These are phyloP conservation scores for Harpagus bidentatus DNA, from an alignment of 2,113 vertebrate genomes.

Conservation along the genomic window DNA sequence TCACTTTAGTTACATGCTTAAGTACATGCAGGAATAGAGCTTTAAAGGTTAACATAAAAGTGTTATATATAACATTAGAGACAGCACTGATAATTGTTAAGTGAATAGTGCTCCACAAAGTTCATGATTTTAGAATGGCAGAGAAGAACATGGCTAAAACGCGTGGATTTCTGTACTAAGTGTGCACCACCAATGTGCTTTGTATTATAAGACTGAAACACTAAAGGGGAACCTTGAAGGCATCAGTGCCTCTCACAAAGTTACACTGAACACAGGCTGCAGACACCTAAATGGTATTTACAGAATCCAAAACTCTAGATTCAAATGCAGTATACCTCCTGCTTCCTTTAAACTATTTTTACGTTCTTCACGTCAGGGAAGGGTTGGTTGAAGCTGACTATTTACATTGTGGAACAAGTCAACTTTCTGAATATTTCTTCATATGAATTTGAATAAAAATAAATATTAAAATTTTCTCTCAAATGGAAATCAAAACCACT, in stretches of 20 bases:
- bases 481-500: background rate
- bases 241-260: background rate
- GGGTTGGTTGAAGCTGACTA: background rate
- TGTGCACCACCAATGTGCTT: background rate
- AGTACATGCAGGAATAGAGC: background rate
- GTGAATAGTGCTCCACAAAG: background rate
- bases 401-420: background rate
- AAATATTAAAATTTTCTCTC: background rate
- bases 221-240: background rate
- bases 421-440: background rate
- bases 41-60: background rate
- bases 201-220: too few relatives aligned
- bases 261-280: too few relatives aligned
- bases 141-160: background rate
- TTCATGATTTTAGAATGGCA: background rate
- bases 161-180: background rate
- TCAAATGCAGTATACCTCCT: background rate
- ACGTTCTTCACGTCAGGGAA: background rate
- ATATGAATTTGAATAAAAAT: background rate
- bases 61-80: background rate
- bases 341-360: background rate
- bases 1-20: background rate
- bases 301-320: background rate
- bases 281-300: background rate
- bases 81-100: background rate